Conservation (phyloP, 2,797 vertebrate genomes). For the Aratinga solstitialis region DNA sequence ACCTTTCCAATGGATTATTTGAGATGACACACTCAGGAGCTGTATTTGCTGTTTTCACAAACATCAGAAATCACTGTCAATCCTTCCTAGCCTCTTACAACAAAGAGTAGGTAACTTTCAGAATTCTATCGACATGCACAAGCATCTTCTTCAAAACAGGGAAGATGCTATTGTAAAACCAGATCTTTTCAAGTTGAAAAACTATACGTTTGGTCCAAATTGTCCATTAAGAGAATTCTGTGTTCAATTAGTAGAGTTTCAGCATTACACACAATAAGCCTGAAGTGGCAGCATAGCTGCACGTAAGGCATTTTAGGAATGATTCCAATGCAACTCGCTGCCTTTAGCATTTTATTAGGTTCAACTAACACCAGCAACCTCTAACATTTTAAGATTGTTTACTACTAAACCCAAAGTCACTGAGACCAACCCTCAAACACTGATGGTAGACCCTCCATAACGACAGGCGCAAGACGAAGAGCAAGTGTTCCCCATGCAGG, state of each 20-base stretch:
- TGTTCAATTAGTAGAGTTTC: not conserved
- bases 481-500: not conserved
- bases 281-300: conserved; percentile 21
- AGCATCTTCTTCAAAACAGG: not conserved
- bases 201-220: not conserved
- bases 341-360: conserved; percentile 14
- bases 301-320: conserved; percentile 53
- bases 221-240: not conserved
- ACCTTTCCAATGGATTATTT: not conserved
- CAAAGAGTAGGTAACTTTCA: not conserved
- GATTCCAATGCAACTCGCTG: conserved; percentile 4
- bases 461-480: not conserved
- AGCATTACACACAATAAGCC: not conserved
- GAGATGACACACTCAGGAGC: not conserved
- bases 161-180: not conserved
- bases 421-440: not conserved
- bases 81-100: not conserved
- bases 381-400: not conserved
- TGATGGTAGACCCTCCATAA: not conserved
- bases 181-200: conserved; percentile 7
- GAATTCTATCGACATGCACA: not conserved
- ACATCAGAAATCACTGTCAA: not conserved
- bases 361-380: conserved; percentile 38
- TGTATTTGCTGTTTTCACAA: not conserved
- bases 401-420: not conserved